Evolutionary conservation across 2,888 invertebrate genomes (phyloP).

Genomic region (Amphipoea lucens): DNA sequence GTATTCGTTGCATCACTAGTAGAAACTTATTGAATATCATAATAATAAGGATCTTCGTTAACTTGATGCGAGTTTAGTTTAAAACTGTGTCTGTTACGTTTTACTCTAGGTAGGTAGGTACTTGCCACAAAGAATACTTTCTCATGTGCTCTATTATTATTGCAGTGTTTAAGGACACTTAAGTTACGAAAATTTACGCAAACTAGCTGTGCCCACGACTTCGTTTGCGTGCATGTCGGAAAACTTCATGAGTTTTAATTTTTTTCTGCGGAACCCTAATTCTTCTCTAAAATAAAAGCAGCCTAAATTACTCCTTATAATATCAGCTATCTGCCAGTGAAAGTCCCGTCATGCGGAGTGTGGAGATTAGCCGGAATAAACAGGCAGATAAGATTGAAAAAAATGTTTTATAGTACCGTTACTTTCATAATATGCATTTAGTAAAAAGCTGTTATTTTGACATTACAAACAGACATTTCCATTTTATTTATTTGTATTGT

Average conservation of each 20-base stretch:
- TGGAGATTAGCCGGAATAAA: too few species aligned
- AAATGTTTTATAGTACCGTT: too few species aligned
- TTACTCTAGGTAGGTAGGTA: not conserved
- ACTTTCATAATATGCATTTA: too few species aligned
- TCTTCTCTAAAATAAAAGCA: not conserved
- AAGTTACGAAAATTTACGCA: not conserved
- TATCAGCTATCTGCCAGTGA: too few species aligned
- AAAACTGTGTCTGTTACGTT: not conserved
- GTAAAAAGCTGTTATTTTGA: too few species aligned
- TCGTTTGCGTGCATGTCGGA: not conserved
- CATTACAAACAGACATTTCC: too few species aligned
- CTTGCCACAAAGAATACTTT: not conserved
- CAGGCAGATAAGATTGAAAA: too few species aligned
- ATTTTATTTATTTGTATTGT: too few species aligned
- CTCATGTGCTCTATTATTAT: not conserved
- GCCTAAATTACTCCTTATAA: too few species aligned
- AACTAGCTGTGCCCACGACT: not conserved
- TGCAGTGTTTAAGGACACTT: not conserved
- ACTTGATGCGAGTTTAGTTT: slow-evolving; percentile 4
- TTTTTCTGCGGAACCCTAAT: not conserved
- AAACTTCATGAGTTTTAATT: not conserved
- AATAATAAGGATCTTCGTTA: slow-evolving; percentile 18
- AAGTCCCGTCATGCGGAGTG: too few species aligned
- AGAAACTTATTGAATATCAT: slow-evolving; percentile 27
- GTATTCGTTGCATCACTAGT: too few species aligned